Conservation (phyloP, 2,113 vertebrate genomes). For the Mohoua ochrocephala region DNA sequence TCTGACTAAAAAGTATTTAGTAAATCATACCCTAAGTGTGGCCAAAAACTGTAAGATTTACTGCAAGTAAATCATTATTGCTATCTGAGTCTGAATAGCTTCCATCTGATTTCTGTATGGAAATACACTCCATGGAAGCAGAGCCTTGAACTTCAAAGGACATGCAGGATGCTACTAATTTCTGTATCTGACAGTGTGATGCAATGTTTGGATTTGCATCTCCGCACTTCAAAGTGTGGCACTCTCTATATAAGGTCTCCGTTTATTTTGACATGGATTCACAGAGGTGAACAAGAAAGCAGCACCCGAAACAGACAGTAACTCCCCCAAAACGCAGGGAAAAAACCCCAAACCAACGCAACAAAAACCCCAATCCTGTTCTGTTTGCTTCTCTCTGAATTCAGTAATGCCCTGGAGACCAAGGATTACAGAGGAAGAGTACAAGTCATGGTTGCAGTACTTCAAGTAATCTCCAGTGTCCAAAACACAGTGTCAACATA, state of each 20-base stretch:
- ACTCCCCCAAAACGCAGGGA: background rate
- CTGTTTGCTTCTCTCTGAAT: slow-evolving; percentile 71
- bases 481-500: slow-evolving; percentile 78
- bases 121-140: slow-evolving; percentile 54
- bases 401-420: slow-evolving; percentile 83
- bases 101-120: slow-evolving; percentile 77
- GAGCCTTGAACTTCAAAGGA: slow-evolving; percentile 80
- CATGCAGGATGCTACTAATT: slow-evolving; percentile 75
- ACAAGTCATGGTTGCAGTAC: slow-evolving; percentile 65
- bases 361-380: background rate
- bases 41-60: slow-evolving; percentile 57
- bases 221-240: slow-evolving; percentile 82
- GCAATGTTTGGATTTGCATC: slow-evolving; percentile 80
- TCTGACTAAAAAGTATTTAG: slow-evolving; percentile 54
- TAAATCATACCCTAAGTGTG: slow-evolving; percentile 52
- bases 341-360: background rate
- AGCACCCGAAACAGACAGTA: slow-evolving; percentile 72
- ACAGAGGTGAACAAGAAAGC: slow-evolving; percentile 86
- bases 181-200: slow-evolving; percentile 76
- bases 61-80: slow-evolving; percentile 72
- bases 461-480: slow-evolving; percentile 79
- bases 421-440: slow-evolving; percentile 82
- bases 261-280: slow-evolving; percentile 84
- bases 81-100: slow-evolving; percentile 78
- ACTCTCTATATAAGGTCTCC: slow-evolving; percentile 76